phyloP scores from a whole-genome alignment of 2,888 invertebrate species.

The Eulithis prunata region DNA sequence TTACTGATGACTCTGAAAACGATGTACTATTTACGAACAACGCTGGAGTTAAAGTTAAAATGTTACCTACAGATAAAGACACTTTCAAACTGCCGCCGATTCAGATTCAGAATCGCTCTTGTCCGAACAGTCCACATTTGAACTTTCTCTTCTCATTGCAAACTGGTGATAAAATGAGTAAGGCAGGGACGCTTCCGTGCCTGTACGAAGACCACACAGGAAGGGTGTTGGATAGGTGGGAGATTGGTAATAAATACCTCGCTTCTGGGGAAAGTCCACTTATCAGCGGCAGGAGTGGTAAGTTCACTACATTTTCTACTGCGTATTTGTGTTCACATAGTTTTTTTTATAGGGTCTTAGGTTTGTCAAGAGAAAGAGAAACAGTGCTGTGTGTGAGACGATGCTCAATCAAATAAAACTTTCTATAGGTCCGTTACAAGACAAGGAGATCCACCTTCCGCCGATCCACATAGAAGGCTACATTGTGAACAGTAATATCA shows the following conservation, averaged over 20 bases:
- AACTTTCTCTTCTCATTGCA: conserved; percentile 61
- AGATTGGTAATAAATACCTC: conserved; percentile 55
- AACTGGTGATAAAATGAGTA: conserved; percentile 41
- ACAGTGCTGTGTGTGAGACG: no score
- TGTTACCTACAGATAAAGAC: conserved; percentile 46
- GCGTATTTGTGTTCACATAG: no score
- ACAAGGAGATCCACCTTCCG: conserved; percentile 56
- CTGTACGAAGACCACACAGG: conserved; percentile 49
- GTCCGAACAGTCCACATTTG: conserved; percentile 58
- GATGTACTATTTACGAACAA: conserved; percentile 58
- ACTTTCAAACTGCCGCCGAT: conserved; percentile 71
- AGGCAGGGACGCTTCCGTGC: conserved; percentile 46
- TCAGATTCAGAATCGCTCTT: conserved; percentile 56
- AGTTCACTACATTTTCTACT: conserved; percentile 30
- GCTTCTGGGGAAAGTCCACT: conserved; percentile 68
- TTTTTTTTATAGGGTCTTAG: no score
- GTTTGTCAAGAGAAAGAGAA: no score
- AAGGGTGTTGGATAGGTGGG: conserved; percentile 56
- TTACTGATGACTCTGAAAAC: conserved; percentile 41
- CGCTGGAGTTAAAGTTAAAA: conserved; percentile 57
- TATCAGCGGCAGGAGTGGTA: conserved; percentile 60
- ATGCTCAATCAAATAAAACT: not conserved
- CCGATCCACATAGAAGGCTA: conserved; percentile 63
- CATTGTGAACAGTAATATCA: conserved; percentile 41
- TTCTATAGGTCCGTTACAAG: conserved; percentile 41